phyloP scores from a whole-genome alignment of 2,113 vertebrate species.

The Spheniscus mendiculus region DNA sequence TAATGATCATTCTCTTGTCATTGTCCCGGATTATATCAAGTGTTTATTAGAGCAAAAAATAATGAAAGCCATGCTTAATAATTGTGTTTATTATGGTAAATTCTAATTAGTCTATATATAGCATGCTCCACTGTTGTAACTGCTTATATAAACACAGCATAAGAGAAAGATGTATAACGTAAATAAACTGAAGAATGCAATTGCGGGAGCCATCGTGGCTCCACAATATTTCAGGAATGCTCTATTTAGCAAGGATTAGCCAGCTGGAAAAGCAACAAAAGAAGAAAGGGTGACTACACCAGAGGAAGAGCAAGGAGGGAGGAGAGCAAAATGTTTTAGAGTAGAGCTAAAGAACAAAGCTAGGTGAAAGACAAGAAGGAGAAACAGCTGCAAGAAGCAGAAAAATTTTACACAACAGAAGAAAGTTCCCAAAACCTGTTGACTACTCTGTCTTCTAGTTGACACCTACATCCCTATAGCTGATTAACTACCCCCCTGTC shows the following conservation, averaged over 20 bases:
- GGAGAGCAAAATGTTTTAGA: background rate
- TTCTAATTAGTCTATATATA: constrained; percentile 22
- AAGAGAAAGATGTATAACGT: background rate
- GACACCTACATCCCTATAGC: background rate
- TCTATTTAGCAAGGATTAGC: background rate
- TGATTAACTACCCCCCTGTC: background rate
- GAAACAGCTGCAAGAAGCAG: background rate
- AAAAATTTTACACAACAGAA: background rate
- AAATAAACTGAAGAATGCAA: background rate
- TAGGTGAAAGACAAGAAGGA: fast-evolving
- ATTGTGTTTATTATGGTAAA: background rate
- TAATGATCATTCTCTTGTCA: background rate
- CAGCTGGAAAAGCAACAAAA: background rate
- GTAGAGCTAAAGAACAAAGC: background rate
- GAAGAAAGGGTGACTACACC: background rate
- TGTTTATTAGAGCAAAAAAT: background rate
- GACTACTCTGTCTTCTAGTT: background rate
- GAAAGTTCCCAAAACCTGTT: fast-evolving
- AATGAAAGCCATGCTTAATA: background rate
- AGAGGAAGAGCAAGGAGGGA: background rate
- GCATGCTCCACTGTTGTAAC: background rate
- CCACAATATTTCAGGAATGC: background rate
- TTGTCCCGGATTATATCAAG: background rate
- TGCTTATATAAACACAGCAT: background rate
- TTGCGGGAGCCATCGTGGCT: background rate